These are phyloP conservation scores for Ephestia elutella DNA, from an alignment of 1,140 invertebrate genomes.

Conservation along the genomic window DNA sequence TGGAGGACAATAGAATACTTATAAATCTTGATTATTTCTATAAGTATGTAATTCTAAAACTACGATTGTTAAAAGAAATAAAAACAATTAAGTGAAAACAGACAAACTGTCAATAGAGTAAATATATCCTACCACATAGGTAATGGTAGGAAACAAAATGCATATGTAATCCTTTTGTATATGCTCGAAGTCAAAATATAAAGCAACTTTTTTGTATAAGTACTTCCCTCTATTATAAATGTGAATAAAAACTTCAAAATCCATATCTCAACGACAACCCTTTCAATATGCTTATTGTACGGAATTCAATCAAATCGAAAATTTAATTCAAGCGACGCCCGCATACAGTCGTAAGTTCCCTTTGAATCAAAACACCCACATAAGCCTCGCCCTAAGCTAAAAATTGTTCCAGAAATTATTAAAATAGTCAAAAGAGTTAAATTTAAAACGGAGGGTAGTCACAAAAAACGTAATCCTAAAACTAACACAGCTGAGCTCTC, in stretches of 20 bases:
- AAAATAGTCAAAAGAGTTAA: conserved; percentile 73
- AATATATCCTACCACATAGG: too few relatives aligned
- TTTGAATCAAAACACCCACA: conserved; percentile 41
- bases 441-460: conserved; percentile 63
- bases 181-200: too few relatives aligned
- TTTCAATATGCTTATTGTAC: conserved; percentile 34
- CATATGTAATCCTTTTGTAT: too few relatives aligned
- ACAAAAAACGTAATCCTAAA: conserved; percentile 62
- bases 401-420: conserved; percentile 69
- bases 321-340: conserved; percentile 33
- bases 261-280: conserved; percentile 39
- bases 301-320: conserved; percentile 45
- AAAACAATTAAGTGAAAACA: too few relatives aligned
- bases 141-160: too few relatives aligned
- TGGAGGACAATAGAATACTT: too few relatives aligned
- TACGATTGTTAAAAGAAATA: too few relatives aligned
- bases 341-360: conserved; percentile 35
- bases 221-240: not conserved
- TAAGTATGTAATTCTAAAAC: too few relatives aligned
- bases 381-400: conserved; percentile 58
- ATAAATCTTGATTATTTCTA: not conserved
- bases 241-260: conserved; percentile 24
- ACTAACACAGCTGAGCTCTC: conserved; percentile 67
- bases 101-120: too few relatives aligned
- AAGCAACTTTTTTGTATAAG: not conserved